Percentiles rank a stretch among this genome's conserved stretches.
These are phyloP conservation scores for Cryptotis parvus DNA, from an alignment of 2,113 vertebrate species.

Conservation along the genomic window DNA sequence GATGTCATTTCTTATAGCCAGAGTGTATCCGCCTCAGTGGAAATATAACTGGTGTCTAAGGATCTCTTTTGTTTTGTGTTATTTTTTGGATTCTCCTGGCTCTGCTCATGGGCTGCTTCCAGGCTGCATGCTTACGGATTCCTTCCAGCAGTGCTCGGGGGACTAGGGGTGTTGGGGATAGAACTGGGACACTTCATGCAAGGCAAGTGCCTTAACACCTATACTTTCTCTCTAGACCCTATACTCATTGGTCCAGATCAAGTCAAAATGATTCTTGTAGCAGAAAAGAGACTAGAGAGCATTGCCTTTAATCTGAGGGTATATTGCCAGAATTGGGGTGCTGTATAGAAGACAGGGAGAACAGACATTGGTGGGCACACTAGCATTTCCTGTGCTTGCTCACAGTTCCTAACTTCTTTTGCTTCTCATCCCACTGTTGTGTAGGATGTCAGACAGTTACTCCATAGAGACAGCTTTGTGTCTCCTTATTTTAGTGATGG, in stretches of 20 bases:
- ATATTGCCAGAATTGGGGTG: background rate
- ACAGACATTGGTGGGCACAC: background rate
- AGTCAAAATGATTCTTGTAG: background rate
- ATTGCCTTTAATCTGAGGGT: background rate
- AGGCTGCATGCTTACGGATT: too few species aligned
- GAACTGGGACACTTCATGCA: too few species aligned
- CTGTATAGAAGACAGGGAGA: background rate
- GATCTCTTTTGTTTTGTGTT: background rate
- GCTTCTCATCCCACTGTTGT: background rate
- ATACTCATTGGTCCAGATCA: background rate
- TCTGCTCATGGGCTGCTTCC: too few species aligned
- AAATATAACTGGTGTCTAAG: background rate
- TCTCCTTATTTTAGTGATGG: background rate
- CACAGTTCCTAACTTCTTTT: background rate
- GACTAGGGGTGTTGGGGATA: too few species aligned
- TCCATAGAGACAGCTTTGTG: background rate
- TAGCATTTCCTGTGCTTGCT: background rate
- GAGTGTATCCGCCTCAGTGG: background rate
- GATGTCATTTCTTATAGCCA: background rate
- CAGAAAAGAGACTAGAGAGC: conserved; percentile 1
- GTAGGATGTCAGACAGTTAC: background rate
- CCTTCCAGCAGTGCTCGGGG: too few species aligned
- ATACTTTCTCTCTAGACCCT: too few species aligned
- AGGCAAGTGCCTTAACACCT: too few species aligned
- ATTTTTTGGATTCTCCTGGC: too few species aligned